Conservation (phyloP, 2,113 vertebrate genomes). For the Carettochelys insculpta region DNA sequence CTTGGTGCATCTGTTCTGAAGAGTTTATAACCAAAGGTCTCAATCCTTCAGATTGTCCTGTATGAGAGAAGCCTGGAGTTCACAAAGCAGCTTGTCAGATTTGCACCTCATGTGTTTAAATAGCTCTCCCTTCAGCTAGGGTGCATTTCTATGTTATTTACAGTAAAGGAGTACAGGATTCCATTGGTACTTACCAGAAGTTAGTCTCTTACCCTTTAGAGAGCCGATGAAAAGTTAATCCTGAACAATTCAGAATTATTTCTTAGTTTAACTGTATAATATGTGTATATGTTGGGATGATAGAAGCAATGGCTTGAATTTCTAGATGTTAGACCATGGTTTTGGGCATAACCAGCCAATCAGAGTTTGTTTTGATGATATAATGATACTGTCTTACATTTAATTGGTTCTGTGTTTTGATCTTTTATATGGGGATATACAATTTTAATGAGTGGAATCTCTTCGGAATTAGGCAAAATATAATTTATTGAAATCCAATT, state of each 20-base stretch:
- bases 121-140: neutral
- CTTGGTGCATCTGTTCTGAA: accelerated
- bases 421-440: neutral
- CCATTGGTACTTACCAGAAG: constrained; percentile 13
- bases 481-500: neutral
- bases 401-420: neutral
- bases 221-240: constrained; percentile 8
- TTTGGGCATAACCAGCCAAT: neutral
- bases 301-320: neutral
- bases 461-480: neutral
- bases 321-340: neutral
- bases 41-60: neutral
- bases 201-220: neutral
- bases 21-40: neutral
- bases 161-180: constrained; percentile 23
- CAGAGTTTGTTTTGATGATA: neutral
- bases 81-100: accelerated
- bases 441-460: neutral
- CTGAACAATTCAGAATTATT: neutral
- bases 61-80: accelerated
- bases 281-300: neutral
- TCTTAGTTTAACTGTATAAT: neutral
- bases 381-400: neutral
- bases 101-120: neutral
- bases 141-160: neutral